phyloP scores from a whole-genome alignment of 2,797 vertebrate genomes.

The Chelmon rostratus region DNA sequence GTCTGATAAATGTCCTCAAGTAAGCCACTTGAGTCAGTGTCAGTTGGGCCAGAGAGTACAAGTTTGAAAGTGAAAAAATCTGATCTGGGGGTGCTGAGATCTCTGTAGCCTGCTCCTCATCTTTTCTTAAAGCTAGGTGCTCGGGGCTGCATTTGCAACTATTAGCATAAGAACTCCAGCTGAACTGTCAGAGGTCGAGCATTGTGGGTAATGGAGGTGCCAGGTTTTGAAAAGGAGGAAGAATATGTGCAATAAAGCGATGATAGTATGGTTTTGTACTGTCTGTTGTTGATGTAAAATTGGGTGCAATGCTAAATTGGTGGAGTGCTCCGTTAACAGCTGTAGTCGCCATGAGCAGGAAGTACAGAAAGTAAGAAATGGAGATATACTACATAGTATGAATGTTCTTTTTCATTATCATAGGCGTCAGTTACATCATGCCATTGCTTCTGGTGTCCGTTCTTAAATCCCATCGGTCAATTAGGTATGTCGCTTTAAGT shows the following conservation, averaged over 20 bases:
- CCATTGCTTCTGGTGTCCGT: not conserved
- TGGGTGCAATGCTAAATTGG: not conserved
- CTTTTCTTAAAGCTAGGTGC: not conserved
- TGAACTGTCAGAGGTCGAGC: not conserved
- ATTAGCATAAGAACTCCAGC: not conserved
- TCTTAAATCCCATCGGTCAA: constrained; percentile 16
- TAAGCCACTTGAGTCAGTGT: not conserved
- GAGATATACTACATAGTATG: not conserved
- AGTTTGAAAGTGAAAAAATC: not conserved
- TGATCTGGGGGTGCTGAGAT: not conserved
- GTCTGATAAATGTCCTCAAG: not conserved
- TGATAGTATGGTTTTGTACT: not conserved
- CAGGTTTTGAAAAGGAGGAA: no score
- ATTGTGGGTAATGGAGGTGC: not conserved
- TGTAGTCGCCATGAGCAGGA: not conserved
- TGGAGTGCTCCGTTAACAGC: not conserved
- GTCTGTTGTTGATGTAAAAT: no score
- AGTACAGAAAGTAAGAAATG: not conserved
- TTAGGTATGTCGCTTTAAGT: not conserved
- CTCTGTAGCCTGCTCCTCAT: not conserved
- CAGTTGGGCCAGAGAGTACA: not conserved
- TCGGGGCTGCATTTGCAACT: not conserved
- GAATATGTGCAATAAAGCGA: not conserved
- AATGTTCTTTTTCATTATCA: not conserved
- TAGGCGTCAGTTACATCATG: not conserved